phyloP scores from a whole-genome alignment of 2,113 vertebrate genomes.

The Argyrosomus japonicus region DNA sequence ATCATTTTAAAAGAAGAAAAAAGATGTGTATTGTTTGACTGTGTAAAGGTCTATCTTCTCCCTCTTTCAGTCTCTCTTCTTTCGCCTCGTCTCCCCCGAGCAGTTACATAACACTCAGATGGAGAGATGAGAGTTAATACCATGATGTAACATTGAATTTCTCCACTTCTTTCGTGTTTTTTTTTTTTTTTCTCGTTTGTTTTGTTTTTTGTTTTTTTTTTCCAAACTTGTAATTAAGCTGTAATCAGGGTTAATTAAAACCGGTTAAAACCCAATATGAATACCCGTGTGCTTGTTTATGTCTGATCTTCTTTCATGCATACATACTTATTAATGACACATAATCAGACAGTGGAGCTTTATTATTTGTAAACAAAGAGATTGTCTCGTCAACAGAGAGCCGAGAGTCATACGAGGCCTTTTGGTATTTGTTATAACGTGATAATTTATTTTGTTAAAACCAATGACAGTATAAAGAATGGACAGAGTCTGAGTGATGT shows the following conservation, averaged over 20 bases:
- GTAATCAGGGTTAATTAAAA: slow-evolving; percentile 90
- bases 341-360: slow-evolving; percentile 36
- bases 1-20: slow-evolving; percentile 79
- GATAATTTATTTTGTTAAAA: no score
- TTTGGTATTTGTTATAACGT: slow-evolving; percentile 1
- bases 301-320: slow-evolving; percentile 20
- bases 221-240: slow-evolving; percentile 86
- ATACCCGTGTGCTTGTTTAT: slow-evolving; percentile 58
- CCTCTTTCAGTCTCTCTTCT: slow-evolving; percentile 64
- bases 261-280: slow-evolving; percentile 81
- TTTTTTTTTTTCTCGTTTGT: slow-evolving; percentile 69
- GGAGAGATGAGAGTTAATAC: slow-evolving; percentile 82
- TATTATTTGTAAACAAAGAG: slow-evolving; percentile 71
- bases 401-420: not conserved
- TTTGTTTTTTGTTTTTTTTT: slow-evolving; percentile 71
- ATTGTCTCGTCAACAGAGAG: slow-evolving; percentile 41
- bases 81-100: slow-evolving; percentile 56
- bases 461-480: no score
- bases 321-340: slow-evolving; percentile 37
- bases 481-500: no score
- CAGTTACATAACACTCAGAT: slow-evolving; percentile 81
- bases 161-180: slow-evolving; percentile 78
- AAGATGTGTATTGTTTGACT: slow-evolving; percentile 80
- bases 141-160: slow-evolving; percentile 85
- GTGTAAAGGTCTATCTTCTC: slow-evolving; percentile 78